These are phyloP conservation scores for Crotalus tigris DNA, from an alignment of 2,113 vertebrate species.

Conservation along the genomic window DNA sequence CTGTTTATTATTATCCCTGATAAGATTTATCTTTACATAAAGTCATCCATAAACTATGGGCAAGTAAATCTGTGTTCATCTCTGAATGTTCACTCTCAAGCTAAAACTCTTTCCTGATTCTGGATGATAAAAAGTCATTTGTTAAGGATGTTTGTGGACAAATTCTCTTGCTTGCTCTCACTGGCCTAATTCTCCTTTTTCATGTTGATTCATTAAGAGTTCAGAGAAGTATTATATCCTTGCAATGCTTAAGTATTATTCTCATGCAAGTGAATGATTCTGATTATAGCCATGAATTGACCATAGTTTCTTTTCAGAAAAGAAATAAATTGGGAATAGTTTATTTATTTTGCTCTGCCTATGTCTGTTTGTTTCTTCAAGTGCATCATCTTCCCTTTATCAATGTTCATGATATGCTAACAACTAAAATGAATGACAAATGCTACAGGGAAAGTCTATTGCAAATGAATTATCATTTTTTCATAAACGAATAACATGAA, in stretches of 20 bases:
- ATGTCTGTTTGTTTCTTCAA: not conserved
- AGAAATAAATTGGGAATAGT: not conserved
- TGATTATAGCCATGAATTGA: not conserved
- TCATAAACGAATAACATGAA: not conserved
- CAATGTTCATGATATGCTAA: not conserved
- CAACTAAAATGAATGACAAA: slow-evolving; percentile 2
- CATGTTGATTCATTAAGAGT: not conserved
- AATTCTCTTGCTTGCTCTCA: not conserved
- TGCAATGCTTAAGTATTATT: not conserved
- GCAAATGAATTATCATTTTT: not conserved
- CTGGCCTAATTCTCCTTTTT: not conserved
- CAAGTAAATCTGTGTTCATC: not conserved
- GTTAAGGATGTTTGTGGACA: not conserved
- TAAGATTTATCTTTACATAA: not conserved
- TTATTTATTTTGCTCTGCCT: not conserved
- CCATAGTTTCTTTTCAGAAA: not conserved
- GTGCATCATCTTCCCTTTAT: not conserved
- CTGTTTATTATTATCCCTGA: not conserved
- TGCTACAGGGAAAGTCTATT: not conserved
- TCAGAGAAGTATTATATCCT: not conserved
- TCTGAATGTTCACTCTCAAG: not conserved
- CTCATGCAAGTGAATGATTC: not conserved
- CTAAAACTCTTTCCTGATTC: not conserved
- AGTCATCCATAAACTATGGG: not conserved
- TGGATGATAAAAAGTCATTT: not conserved